These are phyloP conservation scores for Dioctria rufipes DNA, from an alignment of 2,888 invertebrate species.

Conservation along the genomic window DNA sequence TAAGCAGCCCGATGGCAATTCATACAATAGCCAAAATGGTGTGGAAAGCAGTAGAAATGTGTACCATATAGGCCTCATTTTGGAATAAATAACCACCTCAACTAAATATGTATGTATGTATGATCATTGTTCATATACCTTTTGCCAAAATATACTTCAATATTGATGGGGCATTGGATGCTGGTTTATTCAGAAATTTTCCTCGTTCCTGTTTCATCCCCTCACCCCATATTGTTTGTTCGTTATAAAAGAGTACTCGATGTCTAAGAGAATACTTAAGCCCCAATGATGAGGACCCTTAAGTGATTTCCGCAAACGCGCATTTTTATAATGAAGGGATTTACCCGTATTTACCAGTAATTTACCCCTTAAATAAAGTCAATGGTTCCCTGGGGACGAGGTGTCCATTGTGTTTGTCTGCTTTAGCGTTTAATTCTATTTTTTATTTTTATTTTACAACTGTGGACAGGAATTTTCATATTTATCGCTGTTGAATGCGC, in stretches of 20 bases:
- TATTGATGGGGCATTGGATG: constrained; percentile 18
- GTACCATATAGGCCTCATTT: constrained; percentile 22
- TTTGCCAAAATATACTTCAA: not conserved
- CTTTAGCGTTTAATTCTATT: constrained; percentile 46
- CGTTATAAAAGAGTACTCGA: not conserved
- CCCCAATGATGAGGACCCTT: constrained; percentile 38
- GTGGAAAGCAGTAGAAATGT: constrained; percentile 7
- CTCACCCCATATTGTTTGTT: not conserved
- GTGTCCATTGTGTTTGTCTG: constrained; percentile 31
- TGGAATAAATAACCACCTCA: constrained; percentile 22
- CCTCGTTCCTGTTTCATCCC: not conserved
- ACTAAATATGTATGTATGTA: too few species aligned
- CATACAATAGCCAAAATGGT: constrained; percentile 16
- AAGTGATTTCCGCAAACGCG: constrained; percentile 49
- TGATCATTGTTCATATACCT: too few species aligned
- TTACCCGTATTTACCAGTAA: constrained; percentile 49
- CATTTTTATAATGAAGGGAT: constrained; percentile 50
- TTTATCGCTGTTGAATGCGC: constrained; percentile 35
- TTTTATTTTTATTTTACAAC: constrained; percentile 31
- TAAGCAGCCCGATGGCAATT: not conserved
- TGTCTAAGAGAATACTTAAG: not conserved
- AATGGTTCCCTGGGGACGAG: constrained; percentile 13
- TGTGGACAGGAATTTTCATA: constrained; percentile 43
- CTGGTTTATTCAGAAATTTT: not conserved
- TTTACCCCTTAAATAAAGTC: constrained; percentile 44